Percentiles rank a stretch among this genome's conserved stretches.
These are phyloP conservation scores for Rhinoptilus africanus DNA, from an alignment of 2,113 vertebrate genomes.

Conservation along the genomic window DNA sequence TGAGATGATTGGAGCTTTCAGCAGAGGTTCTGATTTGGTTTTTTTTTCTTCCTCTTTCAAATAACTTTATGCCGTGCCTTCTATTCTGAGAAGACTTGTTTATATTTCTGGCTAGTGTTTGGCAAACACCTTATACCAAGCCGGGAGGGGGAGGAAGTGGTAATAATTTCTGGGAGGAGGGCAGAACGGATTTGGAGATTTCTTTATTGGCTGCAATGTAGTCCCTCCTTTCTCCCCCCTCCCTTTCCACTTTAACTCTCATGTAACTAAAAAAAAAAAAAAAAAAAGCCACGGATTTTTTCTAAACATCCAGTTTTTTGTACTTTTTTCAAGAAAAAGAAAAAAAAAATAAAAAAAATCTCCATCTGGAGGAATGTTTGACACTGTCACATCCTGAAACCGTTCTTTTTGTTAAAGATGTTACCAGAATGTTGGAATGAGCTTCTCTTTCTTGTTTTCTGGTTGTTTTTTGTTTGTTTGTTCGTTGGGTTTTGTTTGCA, in stretches of 20 bases:
- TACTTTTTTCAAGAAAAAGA: slow-evolving; percentile 64
- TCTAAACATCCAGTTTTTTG: slow-evolving; percentile 66
- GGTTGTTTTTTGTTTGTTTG: slow-evolving; percentile 48
- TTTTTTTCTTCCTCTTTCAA: slow-evolving; percentile 41
- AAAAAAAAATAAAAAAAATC: not conserved
- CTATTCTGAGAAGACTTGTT: slow-evolving; percentile 74
- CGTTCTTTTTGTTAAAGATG: slow-evolving; percentile 43
- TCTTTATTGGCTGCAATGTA: slow-evolving; percentile 65
- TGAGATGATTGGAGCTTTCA: slow-evolving; percentile 60
- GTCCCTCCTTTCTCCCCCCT: slow-evolving; percentile 65
- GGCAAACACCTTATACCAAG: slow-evolving; percentile 44
- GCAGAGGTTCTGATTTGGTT: slow-evolving; percentile 51
- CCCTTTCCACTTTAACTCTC: slow-evolving; percentile 68
- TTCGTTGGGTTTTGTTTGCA: slow-evolving; percentile 52
- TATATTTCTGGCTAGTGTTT: slow-evolving; percentile 75
- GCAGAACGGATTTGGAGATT: slow-evolving; percentile 60
- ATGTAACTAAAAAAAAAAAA: slow-evolving; percentile 47
- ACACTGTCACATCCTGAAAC: slow-evolving; percentile 64
- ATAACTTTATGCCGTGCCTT: slow-evolving; percentile 73
- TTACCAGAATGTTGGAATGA: slow-evolving; percentile 68
- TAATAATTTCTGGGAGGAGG: slow-evolving; percentile 65
- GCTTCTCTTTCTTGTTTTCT: slow-evolving; percentile 57
- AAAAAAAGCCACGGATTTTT: slow-evolving; percentile 67
- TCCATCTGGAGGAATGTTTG: slow-evolving; percentile 66
- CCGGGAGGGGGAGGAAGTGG: slow-evolving; percentile 64